Conservation (phyloP, 1,140 invertebrate species). For the Drosophila sp. region DNA sequence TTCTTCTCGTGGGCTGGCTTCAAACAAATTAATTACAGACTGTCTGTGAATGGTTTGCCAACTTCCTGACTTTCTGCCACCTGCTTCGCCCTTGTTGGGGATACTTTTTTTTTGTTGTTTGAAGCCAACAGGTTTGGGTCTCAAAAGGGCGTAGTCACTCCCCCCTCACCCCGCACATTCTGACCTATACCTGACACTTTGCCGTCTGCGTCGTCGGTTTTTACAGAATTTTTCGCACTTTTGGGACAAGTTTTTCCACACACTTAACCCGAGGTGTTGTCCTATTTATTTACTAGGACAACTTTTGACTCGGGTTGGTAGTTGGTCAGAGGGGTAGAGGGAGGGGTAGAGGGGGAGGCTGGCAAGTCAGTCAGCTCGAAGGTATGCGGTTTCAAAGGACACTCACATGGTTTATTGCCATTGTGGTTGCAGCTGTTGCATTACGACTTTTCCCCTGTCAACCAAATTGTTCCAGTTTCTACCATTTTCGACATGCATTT, state of each 20-base stretch:
- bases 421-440: constrained; percentile 11
- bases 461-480: neutral
- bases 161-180: neutral
- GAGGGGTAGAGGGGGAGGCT: neutral
- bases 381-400: constrained; percentile 51
- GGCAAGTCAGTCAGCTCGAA: neutral
- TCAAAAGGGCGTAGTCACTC: constrained; percentile 41
- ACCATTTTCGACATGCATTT: constrained; percentile 19
- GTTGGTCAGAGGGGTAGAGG: neutral
- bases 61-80: neutral
- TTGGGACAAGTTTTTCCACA: constrained; percentile 37
- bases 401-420: neutral
- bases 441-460: constrained; percentile 5
- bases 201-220: constrained; percentile 18
- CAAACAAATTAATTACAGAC: constrained; percentile 52
- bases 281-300: constrained; percentile 16
- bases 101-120: constrained; percentile 19
- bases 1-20: constrained; percentile 16
- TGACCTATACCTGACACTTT: constrained; percentile 44
- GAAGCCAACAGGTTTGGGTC: constrained; percentile 40
- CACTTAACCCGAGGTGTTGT: constrained; percentile 15
- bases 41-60: constrained; percentile 6
- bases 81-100: neutral
- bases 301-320: constrained; percentile 51
- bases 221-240: constrained; percentile 32